Evolutionary conservation across 2,113 vertebrate species (phyloP).

Genomic region (Eonycteris spelaea): DNA sequence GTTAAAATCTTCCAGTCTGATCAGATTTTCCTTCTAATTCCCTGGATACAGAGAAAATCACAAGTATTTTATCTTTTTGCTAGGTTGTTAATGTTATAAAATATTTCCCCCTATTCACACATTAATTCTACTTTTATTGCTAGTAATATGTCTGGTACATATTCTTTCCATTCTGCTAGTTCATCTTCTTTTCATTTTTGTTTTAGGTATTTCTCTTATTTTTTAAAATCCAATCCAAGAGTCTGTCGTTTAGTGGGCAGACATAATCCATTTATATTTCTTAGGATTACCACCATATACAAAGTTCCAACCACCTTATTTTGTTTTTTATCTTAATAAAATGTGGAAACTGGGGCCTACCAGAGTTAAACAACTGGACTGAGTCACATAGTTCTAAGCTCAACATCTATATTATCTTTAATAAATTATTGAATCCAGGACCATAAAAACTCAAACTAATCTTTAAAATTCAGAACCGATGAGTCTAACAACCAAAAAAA

Average conservation of each 20-base stretch:
- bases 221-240: not conserved
- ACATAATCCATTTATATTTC: not conserved
- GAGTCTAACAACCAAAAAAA: not conserved
- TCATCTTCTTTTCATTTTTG: not conserved
- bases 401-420: not conserved
- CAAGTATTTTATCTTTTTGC: not conserved
- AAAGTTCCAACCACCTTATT: not conserved
- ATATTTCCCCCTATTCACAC: not conserved
- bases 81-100: not conserved
- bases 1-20: not conserved
- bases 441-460: not conserved
- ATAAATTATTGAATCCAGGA: not conserved
- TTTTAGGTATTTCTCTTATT: not conserved
- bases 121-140: not conserved
- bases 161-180: not conserved
- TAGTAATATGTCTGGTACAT: not conserved
- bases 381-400: not conserved
- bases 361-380: not conserved
- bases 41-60: not conserved
- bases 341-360: not conserved
- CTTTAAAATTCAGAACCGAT: not conserved
- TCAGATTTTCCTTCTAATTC: not conserved
- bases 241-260: not conserved
- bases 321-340: constrained; percentile 11
- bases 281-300: not conserved